Conservation (phyloP, 2,797 vertebrate species). For the Phalloptychus januarius region DNA sequence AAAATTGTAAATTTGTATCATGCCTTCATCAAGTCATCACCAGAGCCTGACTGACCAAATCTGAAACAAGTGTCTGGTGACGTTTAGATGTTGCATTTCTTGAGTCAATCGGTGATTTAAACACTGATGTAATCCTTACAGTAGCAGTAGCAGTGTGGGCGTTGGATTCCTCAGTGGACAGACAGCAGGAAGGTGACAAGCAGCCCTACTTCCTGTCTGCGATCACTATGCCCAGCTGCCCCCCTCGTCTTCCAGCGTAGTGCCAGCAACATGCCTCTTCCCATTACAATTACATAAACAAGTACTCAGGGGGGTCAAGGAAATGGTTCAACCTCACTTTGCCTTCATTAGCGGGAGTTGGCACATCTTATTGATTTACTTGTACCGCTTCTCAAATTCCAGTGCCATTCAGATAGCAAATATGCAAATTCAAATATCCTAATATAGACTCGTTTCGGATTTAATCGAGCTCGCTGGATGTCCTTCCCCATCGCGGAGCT, state of each 20-base stretch:
- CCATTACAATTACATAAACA: conserved; percentile 30
- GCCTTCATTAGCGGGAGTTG: conserved; percentile 5
- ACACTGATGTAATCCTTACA: background rate
- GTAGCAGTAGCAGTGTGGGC: conserved; percentile 36
- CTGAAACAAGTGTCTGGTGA: background rate
- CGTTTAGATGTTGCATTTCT: background rate
- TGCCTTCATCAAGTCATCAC: background rate
- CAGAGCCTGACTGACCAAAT: background rate
- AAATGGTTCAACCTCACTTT: conserved; percentile 6
- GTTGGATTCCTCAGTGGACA: conserved; percentile 63
- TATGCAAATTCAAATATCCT: conserved; percentile 2
- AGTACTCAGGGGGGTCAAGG: conserved; percentile 16
- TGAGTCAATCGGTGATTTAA: conserved; percentile 4
- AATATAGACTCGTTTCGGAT: conserved; percentile 19
- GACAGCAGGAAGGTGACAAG: conserved; percentile 62
- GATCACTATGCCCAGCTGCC: conserved; percentile 22
- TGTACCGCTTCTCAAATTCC: conserved; percentile 2
- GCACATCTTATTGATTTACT: conserved; percentile 12
- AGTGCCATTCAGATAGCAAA: conserved; percentile 1
- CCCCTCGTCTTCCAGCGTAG: conserved; percentile 16
- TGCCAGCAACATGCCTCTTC: conserved; percentile 8
- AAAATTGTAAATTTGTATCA: background rate
- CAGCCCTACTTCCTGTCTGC: conserved; percentile 62
- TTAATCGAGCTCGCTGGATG: conserved; percentile 9
- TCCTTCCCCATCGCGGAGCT: background rate